Conservation (phyloP, 2,113 vertebrate species). For the Oncorhynchus clarkii region DNA sequence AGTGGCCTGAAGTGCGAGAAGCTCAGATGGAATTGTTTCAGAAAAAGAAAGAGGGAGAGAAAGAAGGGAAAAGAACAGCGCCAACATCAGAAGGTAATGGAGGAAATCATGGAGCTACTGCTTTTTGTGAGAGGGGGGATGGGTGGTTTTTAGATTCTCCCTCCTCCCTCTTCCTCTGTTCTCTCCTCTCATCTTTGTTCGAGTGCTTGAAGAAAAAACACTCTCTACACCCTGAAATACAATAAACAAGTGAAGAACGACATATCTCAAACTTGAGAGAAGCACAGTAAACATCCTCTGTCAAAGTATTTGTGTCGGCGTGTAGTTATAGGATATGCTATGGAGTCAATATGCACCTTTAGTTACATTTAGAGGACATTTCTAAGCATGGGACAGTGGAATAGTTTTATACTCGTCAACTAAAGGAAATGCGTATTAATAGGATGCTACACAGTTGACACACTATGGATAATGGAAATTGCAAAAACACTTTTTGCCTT, state of each 20-base stretch:
- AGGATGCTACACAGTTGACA: too few species aligned
- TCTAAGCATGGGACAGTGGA: background rate
- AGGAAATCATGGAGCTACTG: constrained; percentile 64
- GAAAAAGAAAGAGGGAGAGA: background rate
- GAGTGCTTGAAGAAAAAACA: background rate
- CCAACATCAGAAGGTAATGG: constrained; percentile 49
- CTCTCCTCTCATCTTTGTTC: background rate
- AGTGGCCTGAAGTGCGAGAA: background rate
- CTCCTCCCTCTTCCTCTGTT: constrained; percentile 3
- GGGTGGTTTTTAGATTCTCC: constrained; percentile 51
- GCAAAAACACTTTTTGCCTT: too few species aligned
- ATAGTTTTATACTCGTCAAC: background rate
- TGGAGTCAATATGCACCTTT: background rate
- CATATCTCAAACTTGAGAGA: background rate
- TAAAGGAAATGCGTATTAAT: background rate
- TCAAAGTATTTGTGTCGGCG: background rate
- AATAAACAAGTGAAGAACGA: background rate
- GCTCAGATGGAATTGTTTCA: background rate
- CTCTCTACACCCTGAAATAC: background rate
- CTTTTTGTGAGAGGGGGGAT: constrained; percentile 45
- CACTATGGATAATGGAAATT: too few species aligned
- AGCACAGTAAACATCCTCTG: background rate
- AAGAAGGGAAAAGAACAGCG: constrained; percentile 12
- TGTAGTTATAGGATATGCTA: background rate
- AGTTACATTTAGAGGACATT: background rate